Evolutionary conservation across 2,113 vertebrate species (phyloP).

Genomic region (Sardina pilchardus): DNA sequence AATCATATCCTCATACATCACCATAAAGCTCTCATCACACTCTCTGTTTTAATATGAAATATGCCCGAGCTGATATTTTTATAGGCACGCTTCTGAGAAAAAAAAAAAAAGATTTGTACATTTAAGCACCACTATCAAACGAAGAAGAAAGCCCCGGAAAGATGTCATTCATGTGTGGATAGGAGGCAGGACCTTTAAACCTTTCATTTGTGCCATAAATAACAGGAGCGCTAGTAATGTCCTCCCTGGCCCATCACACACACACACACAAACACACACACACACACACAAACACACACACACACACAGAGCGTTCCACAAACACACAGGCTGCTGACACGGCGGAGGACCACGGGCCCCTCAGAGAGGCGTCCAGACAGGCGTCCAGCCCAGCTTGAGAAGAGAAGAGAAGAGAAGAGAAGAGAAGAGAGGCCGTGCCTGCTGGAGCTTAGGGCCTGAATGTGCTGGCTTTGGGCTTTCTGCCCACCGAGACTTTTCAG

Average conservation of each 20-base stretch:
- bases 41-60: not conserved
- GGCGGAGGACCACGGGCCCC: not conserved
- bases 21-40: slow-evolving; percentile 11
- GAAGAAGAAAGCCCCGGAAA: not conserved
- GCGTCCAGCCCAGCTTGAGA: not conserved
- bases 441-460: not conserved
- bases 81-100: not conserved
- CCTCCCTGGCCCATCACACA: not conserved
- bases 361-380: too few relatives aligned
- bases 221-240: not conserved
- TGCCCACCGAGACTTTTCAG: not conserved
- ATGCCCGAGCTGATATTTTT: not conserved
- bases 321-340: not conserved
- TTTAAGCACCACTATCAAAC: not conserved
- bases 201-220: not conserved
- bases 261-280: too few relatives aligned
- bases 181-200: not conserved
- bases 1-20: not conserved
- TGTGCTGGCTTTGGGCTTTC: not conserved
- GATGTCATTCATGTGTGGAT: not conserved
- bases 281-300: too few relatives aligned
- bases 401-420: too few relatives aligned
- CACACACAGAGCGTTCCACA: not conserved
- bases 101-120: not conserved
- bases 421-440: too few relatives aligned